A percentile compares a stretch with the other conserved stretches of the same genome.
Conservation (phyloP, 2,797 vertebrate species). For the Coracias cyanogaster region DNA sequence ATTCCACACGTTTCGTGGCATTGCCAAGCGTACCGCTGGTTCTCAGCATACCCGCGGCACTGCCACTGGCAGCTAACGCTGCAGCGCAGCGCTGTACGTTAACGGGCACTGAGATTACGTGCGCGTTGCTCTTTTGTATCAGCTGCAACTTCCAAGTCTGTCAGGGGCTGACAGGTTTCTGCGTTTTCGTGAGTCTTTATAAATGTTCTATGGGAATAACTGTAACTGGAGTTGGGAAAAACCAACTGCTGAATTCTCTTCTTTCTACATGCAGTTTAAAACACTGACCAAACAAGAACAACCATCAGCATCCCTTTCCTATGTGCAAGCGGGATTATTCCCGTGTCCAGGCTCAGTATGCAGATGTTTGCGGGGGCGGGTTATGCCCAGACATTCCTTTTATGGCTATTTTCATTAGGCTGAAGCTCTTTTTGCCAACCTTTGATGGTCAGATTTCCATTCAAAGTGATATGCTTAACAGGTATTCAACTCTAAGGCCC, state of each 20-base stretch:
- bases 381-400: background rate
- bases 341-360: background rate
- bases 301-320: background rate
- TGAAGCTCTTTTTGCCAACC: background rate
- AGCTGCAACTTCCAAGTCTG: background rate
- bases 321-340: background rate
- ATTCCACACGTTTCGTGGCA: constrained; percentile 4
- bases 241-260: background rate
- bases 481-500: background rate
- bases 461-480: background rate
- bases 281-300: background rate
- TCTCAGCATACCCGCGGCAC: constrained; percentile 12
- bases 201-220: background rate
- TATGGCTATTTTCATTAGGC: background rate
- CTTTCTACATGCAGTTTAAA: background rate
- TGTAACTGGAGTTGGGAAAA: background rate
- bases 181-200: background rate
- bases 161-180: background rate
- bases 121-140: rapidly evolving
- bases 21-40: background rate
- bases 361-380: background rate
- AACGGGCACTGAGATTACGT: background rate
- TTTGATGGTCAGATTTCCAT: background rate
- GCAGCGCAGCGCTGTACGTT: background rate
- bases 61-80: background rate